These are phyloP conservation scores for Philaethria dido DNA, from an alignment of 2,888 invertebrate species.

Conservation along the genomic window DNA sequence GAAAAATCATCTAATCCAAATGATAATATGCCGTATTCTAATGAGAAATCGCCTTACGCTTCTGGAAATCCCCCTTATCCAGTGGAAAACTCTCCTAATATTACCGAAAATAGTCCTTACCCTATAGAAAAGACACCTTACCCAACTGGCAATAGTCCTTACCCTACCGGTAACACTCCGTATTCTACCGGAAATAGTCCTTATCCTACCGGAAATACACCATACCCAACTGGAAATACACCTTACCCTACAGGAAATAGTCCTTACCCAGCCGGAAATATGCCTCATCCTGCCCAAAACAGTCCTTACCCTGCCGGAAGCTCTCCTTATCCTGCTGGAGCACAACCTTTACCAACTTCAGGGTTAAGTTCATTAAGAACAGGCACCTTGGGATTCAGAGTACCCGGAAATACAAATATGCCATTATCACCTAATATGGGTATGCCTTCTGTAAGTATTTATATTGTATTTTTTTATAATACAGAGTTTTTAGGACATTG, in stretches of 20 bases:
- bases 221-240: conserved; percentile 8
- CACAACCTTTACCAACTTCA: conserved; percentile 4
- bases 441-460: conserved; percentile 38
- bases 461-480: background rate
- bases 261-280: conserved; percentile 19
- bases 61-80: conserved; percentile 39
- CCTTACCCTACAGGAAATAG: conserved; percentile 26
- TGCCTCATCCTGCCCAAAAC: conserved; percentile 6
- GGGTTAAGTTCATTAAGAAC: conserved; percentile 48
- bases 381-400: conserved; percentile 54
- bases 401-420: conserved; percentile 47
- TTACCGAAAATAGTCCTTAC: conserved; percentile 32
- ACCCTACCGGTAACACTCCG: conserved; percentile 29
- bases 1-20: conserved; percentile 35
- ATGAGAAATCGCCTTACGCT: conserved; percentile 41
- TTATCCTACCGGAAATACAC: conserved; percentile 49
- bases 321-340: background rate
- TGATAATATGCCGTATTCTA: conserved; percentile 34
- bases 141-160: conserved; percentile 29
- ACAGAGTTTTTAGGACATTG: too few species aligned
- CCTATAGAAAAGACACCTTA: conserved; percentile 33
- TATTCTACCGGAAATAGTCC: conserved; percentile 44
- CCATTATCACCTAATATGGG: conserved; percentile 20
- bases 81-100: conserved; percentile 27
- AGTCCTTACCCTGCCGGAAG: conserved; percentile 21